Evolutionary conservation across 2,888 invertebrate species (phyloP).

Genomic region (Lingula anatina): DNA sequence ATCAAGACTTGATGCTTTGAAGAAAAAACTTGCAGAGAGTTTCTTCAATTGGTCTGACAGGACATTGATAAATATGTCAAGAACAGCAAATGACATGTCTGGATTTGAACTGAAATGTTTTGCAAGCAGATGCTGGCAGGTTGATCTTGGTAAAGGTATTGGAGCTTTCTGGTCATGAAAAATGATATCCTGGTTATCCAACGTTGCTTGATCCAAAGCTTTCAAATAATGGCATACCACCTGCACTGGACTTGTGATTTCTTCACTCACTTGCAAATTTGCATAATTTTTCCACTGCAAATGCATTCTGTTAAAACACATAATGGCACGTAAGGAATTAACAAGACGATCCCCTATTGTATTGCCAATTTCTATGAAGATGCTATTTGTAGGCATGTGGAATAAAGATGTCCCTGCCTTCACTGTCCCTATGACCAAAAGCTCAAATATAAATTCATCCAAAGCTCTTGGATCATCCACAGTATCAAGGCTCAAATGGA

Average conservation of each 20-base stretch:
- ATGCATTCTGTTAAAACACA: conserved; percentile 14
- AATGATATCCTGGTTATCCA: conserved; percentile 15
- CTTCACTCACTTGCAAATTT: conserved; percentile 13
- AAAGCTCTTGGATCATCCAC: conserved; percentile 13
- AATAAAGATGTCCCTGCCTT: conserved; percentile 10
- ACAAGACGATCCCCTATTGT: conserved; percentile 16
- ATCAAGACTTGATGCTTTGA: conserved; percentile 10
- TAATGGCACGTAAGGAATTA: conserved; percentile 18
- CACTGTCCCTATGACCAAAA: conserved; percentile 16
- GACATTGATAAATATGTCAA: conserved; percentile 19
- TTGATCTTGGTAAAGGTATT: conserved; percentile 7
- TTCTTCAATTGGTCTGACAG: conserved; percentile 30
- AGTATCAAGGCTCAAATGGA: conserved; percentile 23
- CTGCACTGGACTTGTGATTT: conserved; percentile 21
- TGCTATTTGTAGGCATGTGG: conserved; percentile 9
- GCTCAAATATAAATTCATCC: conserved; percentile 22
- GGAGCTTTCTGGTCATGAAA: conserved; percentile 9
- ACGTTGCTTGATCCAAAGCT: conserved; percentile 5
- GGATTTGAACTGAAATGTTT: conserved; percentile 9
- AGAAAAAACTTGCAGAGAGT: conserved; percentile 21
- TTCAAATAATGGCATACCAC: conserved; percentile 22
- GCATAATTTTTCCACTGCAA: conserved; percentile 14
- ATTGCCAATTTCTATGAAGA: conserved; percentile 23
- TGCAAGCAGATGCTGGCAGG: conserved; percentile 13
- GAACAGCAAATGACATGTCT: conserved; percentile 15